Base-by-base conservation (phyloP, 1,140 invertebrate genomes). In the Luehdorfia chinensis region DNA sequence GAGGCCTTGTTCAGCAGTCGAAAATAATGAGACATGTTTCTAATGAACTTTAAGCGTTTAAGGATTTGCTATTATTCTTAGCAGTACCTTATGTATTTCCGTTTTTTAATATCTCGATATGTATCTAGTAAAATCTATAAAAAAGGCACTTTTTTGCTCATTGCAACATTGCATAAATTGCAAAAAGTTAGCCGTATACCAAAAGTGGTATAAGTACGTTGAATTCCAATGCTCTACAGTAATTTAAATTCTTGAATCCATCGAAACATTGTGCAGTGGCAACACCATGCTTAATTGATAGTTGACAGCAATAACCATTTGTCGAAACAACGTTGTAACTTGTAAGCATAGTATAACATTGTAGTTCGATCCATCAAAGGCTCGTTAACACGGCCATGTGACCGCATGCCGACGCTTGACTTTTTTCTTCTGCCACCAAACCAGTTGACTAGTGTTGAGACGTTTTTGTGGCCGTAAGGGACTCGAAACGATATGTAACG, bases 281-380 rank as follows among this genome's bases (percentile, higher is more conserved):
- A 31, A 33, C 34, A 30, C 13, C 12, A 14, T 13, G 11, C 9
- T 43, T 43, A 43, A 43, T 43, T 43, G 39, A 43, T 25, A 43
- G 25, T 43, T 43, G 39, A 43, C 39, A 43, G 39, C 39, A 43
- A 43, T 43, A 43, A 30, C 39, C 28, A 43, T 43, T 43, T 43
- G 39, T 43, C 39, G 23, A 14, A 43, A 43, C 39, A 43, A 30
- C 39, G 39, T 28, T 43, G 39, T 43, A 28, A 16, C 39, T 43
- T 43, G 39, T 43, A 43, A 37, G 47, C 25, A 53, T 63, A 46
- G 64, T 71, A 67, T 74, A 69, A 68, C 55, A 74, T 75, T 53
- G 71, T 57, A 50, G 50, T 55, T 58, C 73, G 76, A 84, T 84
- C 78, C 73, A 80, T 81, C 80, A 78, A 62, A 65, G 60, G 54